Evolutionary conservation across 2,888 invertebrate species (phyloP), one percentile per base, ranked within the genome.

Genomic region (Pocota personata): DNA sequence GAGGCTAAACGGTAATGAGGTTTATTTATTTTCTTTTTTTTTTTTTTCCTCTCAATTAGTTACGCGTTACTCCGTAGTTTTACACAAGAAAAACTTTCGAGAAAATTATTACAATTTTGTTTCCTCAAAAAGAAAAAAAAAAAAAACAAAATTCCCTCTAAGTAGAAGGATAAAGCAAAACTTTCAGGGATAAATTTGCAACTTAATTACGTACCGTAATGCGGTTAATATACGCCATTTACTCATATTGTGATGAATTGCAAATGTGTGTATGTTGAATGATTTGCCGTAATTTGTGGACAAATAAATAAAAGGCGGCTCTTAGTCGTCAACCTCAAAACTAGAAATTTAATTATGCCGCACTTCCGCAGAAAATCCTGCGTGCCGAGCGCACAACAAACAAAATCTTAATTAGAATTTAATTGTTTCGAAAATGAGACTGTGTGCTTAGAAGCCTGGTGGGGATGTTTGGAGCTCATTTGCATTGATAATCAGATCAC

Each of bases 331-430:
- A 69, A 71, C 52, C 48, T 62, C 48, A 62, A 43, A 69, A 73
- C 75, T 75, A 84, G 84, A 75, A 84, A 80, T 80, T 84, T 80
- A 80, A 84, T 84, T 84, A 84, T 71, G 73, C 58, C 66, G 30
- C 58, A 75, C 80, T 84, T 80, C 80, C 80, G 80, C 50, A 1
- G 75, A 71, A 80, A 76, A 71, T 75, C 66, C 75, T 80, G 69
- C 75, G 75, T 84, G 80, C 48, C 43, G 14, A 52, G 55, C 10
- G 8, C 12, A 62, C 40, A 69, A 75, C 43, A 84, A 79, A 84
- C 80, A 84, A 84, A 80, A 80, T 76, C 80, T 80, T 84, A 80
- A 84, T 84, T 84, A 84, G 75, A 84, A 80, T 80, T 80, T 80
- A 84, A 84, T 86, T 82, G 72, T 77, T 82, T 82, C 37, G 82